Conservation (phyloP, 2,113 vertebrate genomes). For the Platysteira castanea region DNA sequence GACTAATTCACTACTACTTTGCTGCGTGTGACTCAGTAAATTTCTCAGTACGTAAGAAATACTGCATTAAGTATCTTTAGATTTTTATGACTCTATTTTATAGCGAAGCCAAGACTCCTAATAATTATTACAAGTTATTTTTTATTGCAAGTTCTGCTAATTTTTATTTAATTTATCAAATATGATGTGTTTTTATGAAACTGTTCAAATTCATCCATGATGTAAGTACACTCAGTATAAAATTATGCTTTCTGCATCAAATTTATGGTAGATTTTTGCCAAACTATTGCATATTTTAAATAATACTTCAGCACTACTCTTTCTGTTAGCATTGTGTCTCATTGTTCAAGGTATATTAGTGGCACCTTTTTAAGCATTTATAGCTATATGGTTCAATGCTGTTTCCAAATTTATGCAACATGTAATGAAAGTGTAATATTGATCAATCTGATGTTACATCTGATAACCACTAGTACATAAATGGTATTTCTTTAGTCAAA, state of each 20-base stretch:
- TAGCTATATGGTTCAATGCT: neutral
- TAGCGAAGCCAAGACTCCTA: neutral
- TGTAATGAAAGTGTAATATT: neutral
- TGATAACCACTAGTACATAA: neutral
- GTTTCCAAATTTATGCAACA: neutral
- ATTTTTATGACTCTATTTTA: neutral
- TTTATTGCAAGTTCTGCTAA: neutral
- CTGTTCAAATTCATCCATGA: neutral
- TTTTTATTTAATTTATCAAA: neutral
- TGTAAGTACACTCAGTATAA: neutral
- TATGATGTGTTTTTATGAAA: neutral
- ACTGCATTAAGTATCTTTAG: neutral
- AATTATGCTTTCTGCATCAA: neutral
- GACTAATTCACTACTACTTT: neutral
- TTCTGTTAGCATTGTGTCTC: neutral
- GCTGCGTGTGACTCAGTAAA: neutral
- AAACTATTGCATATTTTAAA: neutral
- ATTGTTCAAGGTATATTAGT: neutral
- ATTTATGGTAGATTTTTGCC: neutral
- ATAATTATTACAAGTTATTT: neutral
- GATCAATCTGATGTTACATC: neutral
- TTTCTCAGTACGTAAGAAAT: neutral
- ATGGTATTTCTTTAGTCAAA: neutral
- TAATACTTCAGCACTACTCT: neutral
- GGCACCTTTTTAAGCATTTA: neutral